Base-by-base conservation (phyloP, 2,888 invertebrate genomes). In the Epiblema foenella region DNA sequence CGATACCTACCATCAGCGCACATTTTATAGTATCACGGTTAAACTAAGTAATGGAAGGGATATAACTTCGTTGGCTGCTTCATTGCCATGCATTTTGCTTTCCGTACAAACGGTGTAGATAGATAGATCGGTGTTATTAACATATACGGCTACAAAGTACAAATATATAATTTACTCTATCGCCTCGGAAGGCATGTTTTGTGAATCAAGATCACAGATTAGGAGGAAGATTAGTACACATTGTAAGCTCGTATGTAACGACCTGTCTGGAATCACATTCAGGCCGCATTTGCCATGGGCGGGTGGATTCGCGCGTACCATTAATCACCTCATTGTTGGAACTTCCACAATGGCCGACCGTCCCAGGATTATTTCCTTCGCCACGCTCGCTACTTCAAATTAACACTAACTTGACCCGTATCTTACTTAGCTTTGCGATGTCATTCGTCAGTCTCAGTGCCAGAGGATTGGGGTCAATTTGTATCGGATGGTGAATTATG, bases 261-360 rank as follows among this genome's bases (percentile, higher is more conserved):
- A 37, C 17, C 54, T 15, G 24, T 62, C 20, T 33, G 37, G 49
- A 67, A 49, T 60, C 59, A 62, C 60, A 67, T 71, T 62, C 56
- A 67, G 56, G 46, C 49, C 60, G 66, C 56, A 60, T 62, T 71
- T 56, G 24, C 60, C 56, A 56, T 37, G 70, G 66, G 37, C 66
- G 65, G 70, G 46, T 56, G 49, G 60, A 39, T 63, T 42, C 56
- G 54, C 58, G 64, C 65, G 70, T 46, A 17, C 65, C 71, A 71
- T 71, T 71, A 71, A 71, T 71, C 71, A 71, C 56, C 71, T 49
- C 66, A 67, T 71, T 71, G 71, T 71, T 49, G 71, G 49, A 46
- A 62, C 65, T 57, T 57, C 65, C 62, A 71, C 66, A 66, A 71
- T 62, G 62, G 70, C 54, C 24, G 52, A 54, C 46, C 42, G 37